Conservation (phyloP, 2,888 invertebrate species). For the Cryptosula pallasiana region DNA sequence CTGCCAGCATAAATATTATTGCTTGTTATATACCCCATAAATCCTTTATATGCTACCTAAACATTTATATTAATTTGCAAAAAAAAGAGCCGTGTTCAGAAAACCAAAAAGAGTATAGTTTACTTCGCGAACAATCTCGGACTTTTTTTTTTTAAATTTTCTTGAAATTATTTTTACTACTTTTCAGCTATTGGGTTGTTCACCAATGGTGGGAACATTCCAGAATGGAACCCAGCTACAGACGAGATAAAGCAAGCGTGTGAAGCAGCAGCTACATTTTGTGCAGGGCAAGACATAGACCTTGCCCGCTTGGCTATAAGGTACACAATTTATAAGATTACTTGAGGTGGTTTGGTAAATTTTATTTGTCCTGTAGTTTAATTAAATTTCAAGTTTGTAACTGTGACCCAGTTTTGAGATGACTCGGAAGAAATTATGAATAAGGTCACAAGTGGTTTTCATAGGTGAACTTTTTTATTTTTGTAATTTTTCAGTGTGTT, state of each 20-base stretch:
- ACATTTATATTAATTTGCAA: not conserved
- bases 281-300: not conserved
- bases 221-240: conserved; percentile 18
- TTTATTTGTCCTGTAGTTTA: no score
- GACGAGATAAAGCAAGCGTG: conserved; percentile 3
- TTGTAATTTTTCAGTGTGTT: no score
- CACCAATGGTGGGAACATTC: not conserved
- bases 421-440: no score
- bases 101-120: no score
- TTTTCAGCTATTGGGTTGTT: conserved; percentile 20
- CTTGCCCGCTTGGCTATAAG: not conserved
- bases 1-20: no score
- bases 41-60: not conserved
- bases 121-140: not conserved
- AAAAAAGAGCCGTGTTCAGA: no score
- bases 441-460: no score
- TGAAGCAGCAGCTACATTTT: not conserved
- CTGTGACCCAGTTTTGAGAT: no score
- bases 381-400: no score
- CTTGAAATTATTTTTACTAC: no score
- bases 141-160: not conserved
- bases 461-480: no score
- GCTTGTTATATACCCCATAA: not conserved
- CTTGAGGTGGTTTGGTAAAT: no score
- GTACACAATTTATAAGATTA: not conserved